Evolutionary conservation across 1,140 invertebrate species (phyloP), one percentile per base, ranked within the genome.

Genomic region (Drosophila ironensis): DNA sequence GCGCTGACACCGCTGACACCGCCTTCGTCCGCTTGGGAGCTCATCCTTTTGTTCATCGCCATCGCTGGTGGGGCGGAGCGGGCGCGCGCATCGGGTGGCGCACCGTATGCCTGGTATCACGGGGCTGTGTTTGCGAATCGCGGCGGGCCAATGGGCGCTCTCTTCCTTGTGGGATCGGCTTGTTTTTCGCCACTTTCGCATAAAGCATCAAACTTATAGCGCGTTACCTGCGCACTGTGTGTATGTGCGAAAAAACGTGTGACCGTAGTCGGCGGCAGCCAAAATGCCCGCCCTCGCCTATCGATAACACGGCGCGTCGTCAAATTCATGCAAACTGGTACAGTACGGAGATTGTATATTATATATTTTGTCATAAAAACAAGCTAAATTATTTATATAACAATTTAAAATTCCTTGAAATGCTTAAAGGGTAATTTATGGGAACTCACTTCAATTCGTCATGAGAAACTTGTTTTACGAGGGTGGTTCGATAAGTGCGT

Each of bases 11-110:
- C n/a, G n/a, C n/a, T n/a, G n/a, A n/a, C n/a, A n/a, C n/a, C n/a
- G n/a, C n/a, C 25, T 5, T 30, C 19, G 20, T 56, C 68, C 42
- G 37, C 22, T 11, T 46, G 53, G 24, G 28, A 38, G 56, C 59
- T 73, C 4, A 59, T 27, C 27, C 60, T 46, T 17, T 76, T 81
- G 40, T 41, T 47, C n/a, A 61, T 7, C 27, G 77, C 67, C 77
- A 81, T 81, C 3, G 30, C 72, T 64, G n/a, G n/a, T n/a, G n/a
- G n/a, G n/a, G n/a, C n/a, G n/a, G n/a, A n/a, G n/a, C n/a, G n/a
- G n/a, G n/a, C n/a, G n/a, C n/a, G n/a, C n/a, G n/a, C n/a, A n/a
- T n/a, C n/a, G n/a, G n/a, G n/a, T n/a, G n/a, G n/a, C n/a, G n/a
- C n/a, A n/a, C n/a, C n/a, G n/a, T n/a, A n/a, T n/a, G n/a, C n/a